These are phyloP conservation scores for Simalia tracyae DNA, from an alignment of 2,797 vertebrate genomes.

Conservation along the genomic window DNA sequence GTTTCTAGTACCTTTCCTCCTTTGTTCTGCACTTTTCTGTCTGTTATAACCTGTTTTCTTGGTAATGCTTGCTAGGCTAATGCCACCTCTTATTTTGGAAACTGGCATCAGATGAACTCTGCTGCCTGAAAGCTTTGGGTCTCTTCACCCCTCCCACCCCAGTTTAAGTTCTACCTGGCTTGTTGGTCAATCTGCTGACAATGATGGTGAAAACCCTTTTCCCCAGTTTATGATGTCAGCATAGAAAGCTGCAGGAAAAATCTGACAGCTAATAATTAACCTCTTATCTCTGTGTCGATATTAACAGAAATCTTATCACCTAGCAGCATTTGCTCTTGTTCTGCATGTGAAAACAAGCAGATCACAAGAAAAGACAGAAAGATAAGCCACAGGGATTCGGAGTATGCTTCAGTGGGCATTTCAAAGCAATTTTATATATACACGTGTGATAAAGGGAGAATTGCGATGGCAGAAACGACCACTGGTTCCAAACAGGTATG, in stretches of 20 bases:
- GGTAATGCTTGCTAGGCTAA: not conserved
- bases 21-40: not conserved
- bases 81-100: not conserved
- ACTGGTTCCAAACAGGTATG: not conserved
- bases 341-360: not conserved
- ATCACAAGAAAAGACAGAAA: slow-evolving; percentile 1
- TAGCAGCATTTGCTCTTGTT: not conserved
- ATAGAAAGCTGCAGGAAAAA: slow-evolving; percentile 31
- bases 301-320: slow-evolving; percentile 39
- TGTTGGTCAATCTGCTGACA: not conserved
- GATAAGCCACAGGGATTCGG: not conserved
- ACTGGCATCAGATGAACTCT: not conserved
- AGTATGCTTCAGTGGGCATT: not conserved
- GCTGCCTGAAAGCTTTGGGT: not conserved
- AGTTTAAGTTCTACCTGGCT: not conserved
- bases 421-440: not conserved
- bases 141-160: not conserved
- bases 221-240: slow-evolving; percentile 36
- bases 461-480: not conserved
- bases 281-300: slow-evolving; percentile 40
- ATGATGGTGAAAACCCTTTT: slow-evolving; percentile 1
- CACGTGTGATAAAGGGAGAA: not conserved
- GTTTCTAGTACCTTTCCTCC: not conserved
- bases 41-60: not conserved
- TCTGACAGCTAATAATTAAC: slow-evolving; percentile 53